These are phyloP conservation scores for Galbula dea DNA, from an alignment of 2,113 vertebrate genomes.

Conservation along the genomic window DNA sequence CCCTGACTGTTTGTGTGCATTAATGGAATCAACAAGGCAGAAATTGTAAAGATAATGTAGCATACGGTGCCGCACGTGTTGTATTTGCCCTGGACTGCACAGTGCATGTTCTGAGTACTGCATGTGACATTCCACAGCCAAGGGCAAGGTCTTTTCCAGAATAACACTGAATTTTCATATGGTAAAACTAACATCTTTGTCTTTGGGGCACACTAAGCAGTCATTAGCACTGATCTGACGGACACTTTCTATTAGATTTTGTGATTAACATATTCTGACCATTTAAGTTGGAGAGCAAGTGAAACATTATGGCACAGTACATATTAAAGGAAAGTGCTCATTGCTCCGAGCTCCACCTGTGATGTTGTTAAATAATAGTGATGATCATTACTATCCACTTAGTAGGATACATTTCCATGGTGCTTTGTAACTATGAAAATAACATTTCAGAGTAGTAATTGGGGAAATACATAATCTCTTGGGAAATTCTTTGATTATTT, in stretches of 20 bases:
- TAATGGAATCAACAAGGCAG: not conserved
- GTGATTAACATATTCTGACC: not conserved
- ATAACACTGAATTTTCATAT: not conserved
- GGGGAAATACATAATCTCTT: not conserved
- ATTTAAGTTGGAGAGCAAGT: not conserved
- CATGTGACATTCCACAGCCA: slow-evolving; percentile 2
- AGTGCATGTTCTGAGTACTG: not conserved
- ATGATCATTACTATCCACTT: not conserved
- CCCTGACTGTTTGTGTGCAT: not conserved
- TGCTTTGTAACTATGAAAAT: not conserved
- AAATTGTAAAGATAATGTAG: not conserved
- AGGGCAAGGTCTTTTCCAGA: slow-evolving; percentile 39
- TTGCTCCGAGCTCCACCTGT: not conserved
- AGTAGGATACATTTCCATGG: not conserved
- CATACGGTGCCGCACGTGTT: not conserved
- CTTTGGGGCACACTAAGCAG: not conserved
- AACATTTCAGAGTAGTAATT: not conserved
- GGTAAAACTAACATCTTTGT: not conserved
- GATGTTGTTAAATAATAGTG: not conserved
- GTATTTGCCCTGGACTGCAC: not conserved
- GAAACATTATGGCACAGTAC: not conserved
- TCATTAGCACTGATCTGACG: not conserved
- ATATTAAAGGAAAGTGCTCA: not conserved
- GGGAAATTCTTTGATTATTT: not conserved
- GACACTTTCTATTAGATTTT: not conserved